phyloP scores from a whole-genome alignment of 1,140 invertebrate genomes.

The Eurytemora carolleeae region DNA sequence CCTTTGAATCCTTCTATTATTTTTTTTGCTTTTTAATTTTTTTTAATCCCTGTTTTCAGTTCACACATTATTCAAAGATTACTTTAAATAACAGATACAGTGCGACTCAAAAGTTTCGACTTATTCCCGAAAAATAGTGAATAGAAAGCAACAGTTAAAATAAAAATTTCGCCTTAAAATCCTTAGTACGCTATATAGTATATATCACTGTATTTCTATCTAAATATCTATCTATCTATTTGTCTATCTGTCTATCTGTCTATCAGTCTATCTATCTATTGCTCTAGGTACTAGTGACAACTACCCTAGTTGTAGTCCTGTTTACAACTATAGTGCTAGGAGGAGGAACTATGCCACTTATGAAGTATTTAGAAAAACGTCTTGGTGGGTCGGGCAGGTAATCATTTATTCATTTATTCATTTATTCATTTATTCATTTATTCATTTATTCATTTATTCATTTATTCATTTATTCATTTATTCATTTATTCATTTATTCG shows the following conservation, averaged over 20 bases:
- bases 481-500: no score
- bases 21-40: no score
- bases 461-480: background rate
- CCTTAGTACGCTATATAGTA: no score
- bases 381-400: background rate
- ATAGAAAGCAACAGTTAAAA: no score
- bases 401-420: background rate
- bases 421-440: background rate
- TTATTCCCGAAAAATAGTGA: no score
- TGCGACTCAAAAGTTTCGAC: no score
- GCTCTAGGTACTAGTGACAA: conserved; percentile 61
- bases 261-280: background rate
- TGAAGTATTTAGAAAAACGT: conserved; percentile 39
- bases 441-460: background rate
- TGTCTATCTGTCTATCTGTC: background rate
- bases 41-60: no score
- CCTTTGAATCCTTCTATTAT: no score
- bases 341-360: conserved; percentile 84
- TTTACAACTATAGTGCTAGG: conserved; percentile 87
- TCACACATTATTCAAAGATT: no score
- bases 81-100: no score
- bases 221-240: background rate
- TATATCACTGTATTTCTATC: background rate
- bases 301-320: conserved; percentile 85
- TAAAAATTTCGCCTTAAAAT: no score